Base-by-base conservation (phyloP, 2,888 invertebrate species). In the Miltochrista miniata region DNA sequence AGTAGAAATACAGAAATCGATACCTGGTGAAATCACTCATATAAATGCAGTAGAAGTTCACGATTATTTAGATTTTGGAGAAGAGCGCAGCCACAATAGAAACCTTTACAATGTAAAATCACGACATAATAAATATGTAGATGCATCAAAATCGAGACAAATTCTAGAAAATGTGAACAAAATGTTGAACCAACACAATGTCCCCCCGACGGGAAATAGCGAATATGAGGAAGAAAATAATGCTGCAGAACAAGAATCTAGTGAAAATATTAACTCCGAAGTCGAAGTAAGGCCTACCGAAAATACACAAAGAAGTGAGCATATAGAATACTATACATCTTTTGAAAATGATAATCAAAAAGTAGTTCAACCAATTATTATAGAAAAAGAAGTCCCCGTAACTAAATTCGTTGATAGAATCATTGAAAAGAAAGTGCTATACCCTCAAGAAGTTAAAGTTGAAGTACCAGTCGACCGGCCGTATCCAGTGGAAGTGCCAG, bases 1-100 rank as follows among this genome's bases (percentile, higher is more conserved):
- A 33, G 94, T 95, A 1, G 94, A 95, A 82, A 81, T 95, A 3
- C 94, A 95, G 67, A 90, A 94, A 75, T 95, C 95, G 0, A 83
- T 95, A 13, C 93, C 93, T 0, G 78, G 92, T 51, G 93, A 92
- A 43, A 88, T 89, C 34, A 91, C 87, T 24, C 90, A 91, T 50
- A 90, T 90, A 31, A 90, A 91, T 56, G 89, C 87, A 31, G 85
- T 91, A 0, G 90, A 90, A 74, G 79, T 85, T 7, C 90, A 90
- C 12, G 83, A 89, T 49, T 90, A 90, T 70, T 74, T 90, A 52
- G 89, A 89, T 72, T 66, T 89, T 53, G 89, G 88, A 10, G 83
- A 87, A 70, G 88, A 85, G 1, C 82, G 85, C 64, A 80, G 79
- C 51, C 84, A 80, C 56, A 75, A 82, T 37, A 79, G 81, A 56